Evolutionary conservation across 2,113 vertebrate genomes (phyloP), one percentile per base, ranked within the genome.

Genomic region (Etia nguti): DNA sequence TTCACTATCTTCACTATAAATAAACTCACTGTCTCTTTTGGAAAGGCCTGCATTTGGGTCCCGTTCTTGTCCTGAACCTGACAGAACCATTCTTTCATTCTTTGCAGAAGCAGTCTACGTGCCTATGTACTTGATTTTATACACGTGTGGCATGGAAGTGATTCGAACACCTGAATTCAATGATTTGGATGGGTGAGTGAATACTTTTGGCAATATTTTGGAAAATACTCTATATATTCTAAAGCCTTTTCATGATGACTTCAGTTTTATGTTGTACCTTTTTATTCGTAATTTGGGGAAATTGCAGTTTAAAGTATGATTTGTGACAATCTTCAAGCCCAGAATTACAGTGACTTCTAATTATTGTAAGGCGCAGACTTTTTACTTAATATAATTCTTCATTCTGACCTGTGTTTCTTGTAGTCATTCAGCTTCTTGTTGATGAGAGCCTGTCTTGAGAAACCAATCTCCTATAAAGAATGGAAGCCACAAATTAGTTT

Each of bases 371-470:
- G 16, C 8, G 34, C 18, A 55, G 46, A 54, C 6, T 52, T 46
- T 13, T 16, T 31, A 10, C 18, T 41, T 31, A 84, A 20, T 48
- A 48, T 75, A 79, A 20, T 38, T 54, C 22, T 50, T 54, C 15
- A 48, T 43, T 22, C 92, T 90, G 29, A 97, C 96, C 96, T 97
- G 70, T 96, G 96, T 96, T 98, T 99, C 48, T 97, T 97, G 95
- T 99, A 98, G 94, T 99, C 98, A 48, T 99, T 99, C 95, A 99
- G 95, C 95, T 99, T 99, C 96, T 99, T 99, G 96, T 96, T 99
- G 96, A 99, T 99, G 92, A 99, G 97, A 38, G 97, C 98, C 95
- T 99, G 98, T 95, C 97, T 97, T 92, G 98, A 97, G 96, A 97
- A 98, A 83, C 97, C 97, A 16, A 98, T 97, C 95, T 99, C 98